These are phyloP conservation scores for Drosophila anomelani DNA, from an alignment of 2,888 invertebrate species.

Conservation along the genomic window DNA sequence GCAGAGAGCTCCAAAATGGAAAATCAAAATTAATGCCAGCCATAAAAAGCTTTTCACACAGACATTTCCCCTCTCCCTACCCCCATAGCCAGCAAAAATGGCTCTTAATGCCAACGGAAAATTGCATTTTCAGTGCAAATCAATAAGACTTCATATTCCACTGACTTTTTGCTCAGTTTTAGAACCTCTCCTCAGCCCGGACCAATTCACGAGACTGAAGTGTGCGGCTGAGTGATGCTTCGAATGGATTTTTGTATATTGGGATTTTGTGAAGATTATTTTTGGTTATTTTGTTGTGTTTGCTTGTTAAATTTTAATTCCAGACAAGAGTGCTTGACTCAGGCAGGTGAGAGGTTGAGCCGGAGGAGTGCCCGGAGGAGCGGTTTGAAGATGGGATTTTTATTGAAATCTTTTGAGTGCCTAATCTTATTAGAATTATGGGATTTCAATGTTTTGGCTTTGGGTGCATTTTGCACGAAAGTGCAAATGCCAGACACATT, in stretches of 20 bases:
- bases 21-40: conserved; percentile 45
- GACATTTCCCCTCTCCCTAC: not conserved
- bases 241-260: conserved; percentile 14
- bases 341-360: not conserved
- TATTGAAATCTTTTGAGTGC: conserved; percentile 36
- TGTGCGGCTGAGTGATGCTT: conserved; percentile 34
- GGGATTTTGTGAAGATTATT: conserved; percentile 39
- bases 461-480: not conserved
- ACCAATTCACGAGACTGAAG: conserved; percentile 10
- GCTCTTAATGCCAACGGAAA: conserved; percentile 40
- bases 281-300: conserved; percentile 42
- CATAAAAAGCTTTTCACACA: conserved; percentile 46
- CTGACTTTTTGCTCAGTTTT: conserved; percentile 29
- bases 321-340: conserved; percentile 36
- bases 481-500: not conserved
- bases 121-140: conserved; percentile 35
- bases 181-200: not conserved
- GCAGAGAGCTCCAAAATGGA: conserved; percentile 30
- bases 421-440: conserved; percentile 41
- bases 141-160: conserved; percentile 40
- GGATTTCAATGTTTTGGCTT: conserved; percentile 24
- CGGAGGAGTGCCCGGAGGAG: not conserved
- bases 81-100: conserved; percentile 23
- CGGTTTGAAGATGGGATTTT: conserved; percentile 33
- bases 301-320: conserved; percentile 47